These are phyloP conservation scores for Melanerpes formicivorus DNA, from an alignment of 2,113 vertebrate genomes.

Conservation along the genomic window DNA sequence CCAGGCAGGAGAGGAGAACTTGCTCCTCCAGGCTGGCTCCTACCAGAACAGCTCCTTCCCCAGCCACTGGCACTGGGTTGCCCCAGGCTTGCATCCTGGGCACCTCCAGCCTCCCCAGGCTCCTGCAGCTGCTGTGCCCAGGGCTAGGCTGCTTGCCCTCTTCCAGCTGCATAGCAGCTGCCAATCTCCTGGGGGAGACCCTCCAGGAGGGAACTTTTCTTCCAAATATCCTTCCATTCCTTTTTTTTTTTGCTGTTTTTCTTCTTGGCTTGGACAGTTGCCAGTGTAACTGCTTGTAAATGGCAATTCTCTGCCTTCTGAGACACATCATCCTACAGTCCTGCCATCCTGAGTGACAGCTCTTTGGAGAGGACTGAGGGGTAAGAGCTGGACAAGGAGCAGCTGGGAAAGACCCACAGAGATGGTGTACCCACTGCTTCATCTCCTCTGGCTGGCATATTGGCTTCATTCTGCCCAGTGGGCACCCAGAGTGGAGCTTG, in stretches of 20 bases:
- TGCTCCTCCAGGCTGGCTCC: background rate
- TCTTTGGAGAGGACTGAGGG: background rate
- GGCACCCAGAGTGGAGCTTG: accelerated
- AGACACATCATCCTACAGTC: conserved; percentile 28
- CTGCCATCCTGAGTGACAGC: background rate
- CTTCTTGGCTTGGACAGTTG: background rate
- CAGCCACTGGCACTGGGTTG: background rate
- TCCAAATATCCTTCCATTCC: conserved; percentile 9
- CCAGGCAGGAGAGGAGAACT: background rate
- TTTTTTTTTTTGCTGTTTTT: conserved; percentile 4
- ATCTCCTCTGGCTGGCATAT: background rate
- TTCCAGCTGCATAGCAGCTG: background rate
- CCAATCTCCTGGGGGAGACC: background rate
- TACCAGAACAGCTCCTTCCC: background rate
- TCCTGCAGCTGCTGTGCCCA: background rate
- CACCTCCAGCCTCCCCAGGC: background rate
- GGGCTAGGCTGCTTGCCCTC: background rate
- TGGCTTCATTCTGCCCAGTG: accelerated
- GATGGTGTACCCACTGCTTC: background rate
- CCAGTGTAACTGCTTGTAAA: conserved; percentile 49
- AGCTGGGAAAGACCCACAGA: background rate
- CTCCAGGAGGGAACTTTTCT: background rate
- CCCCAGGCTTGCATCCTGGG: background rate
- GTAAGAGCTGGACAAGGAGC: background rate
- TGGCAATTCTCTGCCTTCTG: conserved; percentile 37